Conservation (phyloP, 1,140 invertebrate species). For the Acromyrmex heyeri region DNA sequence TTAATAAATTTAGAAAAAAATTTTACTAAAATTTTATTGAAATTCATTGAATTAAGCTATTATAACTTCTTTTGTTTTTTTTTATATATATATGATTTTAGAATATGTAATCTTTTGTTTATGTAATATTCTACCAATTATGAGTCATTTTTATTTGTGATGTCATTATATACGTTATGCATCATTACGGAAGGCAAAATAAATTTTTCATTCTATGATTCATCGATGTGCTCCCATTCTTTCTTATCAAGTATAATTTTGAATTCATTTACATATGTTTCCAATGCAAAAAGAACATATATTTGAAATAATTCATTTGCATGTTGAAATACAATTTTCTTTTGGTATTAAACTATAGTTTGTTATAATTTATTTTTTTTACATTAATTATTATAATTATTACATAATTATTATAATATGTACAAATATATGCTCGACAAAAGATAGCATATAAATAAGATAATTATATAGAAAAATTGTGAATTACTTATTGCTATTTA, state of each 20-base stretch:
- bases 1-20: background rate
- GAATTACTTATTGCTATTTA: too few species aligned
- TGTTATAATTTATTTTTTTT: too few species aligned
- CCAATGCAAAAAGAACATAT: background rate
- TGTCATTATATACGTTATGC: background rate
- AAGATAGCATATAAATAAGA: too few species aligned
- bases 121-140: background rate
- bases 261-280: background rate
- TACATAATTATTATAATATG: too few species aligned
- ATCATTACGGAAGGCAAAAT: background rate
- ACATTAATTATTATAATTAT: too few species aligned
- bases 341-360: too few species aligned
- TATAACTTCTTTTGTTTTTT: background rate
- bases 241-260: background rate
- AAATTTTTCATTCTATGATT: background rate
- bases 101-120: background rate
- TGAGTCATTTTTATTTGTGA: background rate
- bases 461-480: too few species aligned
- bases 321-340: too few species aligned
- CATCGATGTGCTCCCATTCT: background rate
- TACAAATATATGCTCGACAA: too few species aligned
- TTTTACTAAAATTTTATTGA: background rate
- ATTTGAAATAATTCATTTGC: too few species aligned
- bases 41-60: background rate
- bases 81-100: background rate